Conservation (phyloP, 2,113 vertebrate species). For the Callipepla californica region DNA sequence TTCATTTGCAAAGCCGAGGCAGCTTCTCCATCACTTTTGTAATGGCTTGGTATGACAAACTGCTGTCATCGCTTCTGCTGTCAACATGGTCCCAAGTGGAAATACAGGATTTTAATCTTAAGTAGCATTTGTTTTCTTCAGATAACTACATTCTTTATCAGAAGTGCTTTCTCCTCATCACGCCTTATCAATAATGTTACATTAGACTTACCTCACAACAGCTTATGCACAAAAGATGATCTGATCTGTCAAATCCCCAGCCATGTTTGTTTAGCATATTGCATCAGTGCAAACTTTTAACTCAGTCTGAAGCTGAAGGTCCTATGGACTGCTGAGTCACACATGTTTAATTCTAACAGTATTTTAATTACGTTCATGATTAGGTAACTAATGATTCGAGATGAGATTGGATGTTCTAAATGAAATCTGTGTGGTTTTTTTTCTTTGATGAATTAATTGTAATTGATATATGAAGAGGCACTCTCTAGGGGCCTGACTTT, state of each 20-base stretch:
- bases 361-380: slow-evolving; percentile 70
- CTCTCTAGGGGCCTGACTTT: slow-evolving; percentile 20
- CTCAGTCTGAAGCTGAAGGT: background rate
- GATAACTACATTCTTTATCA: background rate
- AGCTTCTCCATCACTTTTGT: background rate
- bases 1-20: background rate
- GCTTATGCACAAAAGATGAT: background rate
- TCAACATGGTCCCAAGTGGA: background rate
- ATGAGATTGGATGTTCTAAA: slow-evolving; percentile 33
- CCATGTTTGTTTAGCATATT: background rate
- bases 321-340: slow-evolving; percentile 61
- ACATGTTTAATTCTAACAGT: slow-evolving; percentile 54
- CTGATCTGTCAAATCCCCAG: background rate
- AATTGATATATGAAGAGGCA: slow-evolving; percentile 60
- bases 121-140: background rate
- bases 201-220: background rate
- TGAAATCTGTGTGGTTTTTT: background rate
- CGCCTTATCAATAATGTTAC: background rate
- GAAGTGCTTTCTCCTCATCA: background rate
- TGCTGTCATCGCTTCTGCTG: background rate
- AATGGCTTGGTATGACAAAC: background rate
- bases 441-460: slow-evolving; percentile 53
- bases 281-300: slow-evolving; percentile 20
- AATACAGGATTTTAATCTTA: background rate
- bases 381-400: slow-evolving; percentile 66